These are phyloP conservation scores for Archocentrus centrarchus DNA, from an alignment of 2,113 vertebrate genomes.

Conservation along the genomic window DNA sequence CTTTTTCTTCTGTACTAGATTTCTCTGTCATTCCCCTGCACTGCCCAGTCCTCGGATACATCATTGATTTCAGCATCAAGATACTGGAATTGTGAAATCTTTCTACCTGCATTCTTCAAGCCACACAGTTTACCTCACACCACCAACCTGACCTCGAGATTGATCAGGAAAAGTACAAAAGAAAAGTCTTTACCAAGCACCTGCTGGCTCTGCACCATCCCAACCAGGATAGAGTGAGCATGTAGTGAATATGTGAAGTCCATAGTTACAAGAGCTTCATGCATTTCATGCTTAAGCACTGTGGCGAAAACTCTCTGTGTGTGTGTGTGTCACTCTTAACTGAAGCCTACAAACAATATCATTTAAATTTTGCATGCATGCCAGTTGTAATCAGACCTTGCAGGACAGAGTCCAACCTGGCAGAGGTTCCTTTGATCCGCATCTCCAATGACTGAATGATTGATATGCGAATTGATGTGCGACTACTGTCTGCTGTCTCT, in stretches of 20 bases:
- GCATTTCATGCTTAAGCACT: neutral
- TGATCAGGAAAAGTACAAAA: neutral
- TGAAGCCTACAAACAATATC: conserved; percentile 46
- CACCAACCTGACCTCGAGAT: neutral
- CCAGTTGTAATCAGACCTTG: conserved; percentile 49
- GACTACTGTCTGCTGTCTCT: conserved; percentile 58
- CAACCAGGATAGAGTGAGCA: neutral
- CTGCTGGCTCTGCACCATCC: neutral
- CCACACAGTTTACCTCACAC: neutral
- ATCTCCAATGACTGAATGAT: conserved; percentile 44
- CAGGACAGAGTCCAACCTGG: conserved; percentile 30
- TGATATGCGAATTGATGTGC: conserved; percentile 60
- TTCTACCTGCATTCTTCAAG: neutral
- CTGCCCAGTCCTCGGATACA: neutral
- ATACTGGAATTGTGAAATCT: neutral
- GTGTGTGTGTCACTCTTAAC: conserved; percentile 28
- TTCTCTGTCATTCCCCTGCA: neutral
- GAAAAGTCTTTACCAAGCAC: neutral
- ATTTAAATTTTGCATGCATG: conserved; percentile 51
- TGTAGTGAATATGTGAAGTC: neutral
- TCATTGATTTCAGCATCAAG: neutral
- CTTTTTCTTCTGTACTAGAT: neutral
- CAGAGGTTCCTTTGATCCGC: conserved; percentile 28
- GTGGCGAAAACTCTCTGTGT: neutral
- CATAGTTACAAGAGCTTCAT: neutral